Conservation (phyloP, 2,797 vertebrate species). For the Micropoecilia bifurca region DNA sequence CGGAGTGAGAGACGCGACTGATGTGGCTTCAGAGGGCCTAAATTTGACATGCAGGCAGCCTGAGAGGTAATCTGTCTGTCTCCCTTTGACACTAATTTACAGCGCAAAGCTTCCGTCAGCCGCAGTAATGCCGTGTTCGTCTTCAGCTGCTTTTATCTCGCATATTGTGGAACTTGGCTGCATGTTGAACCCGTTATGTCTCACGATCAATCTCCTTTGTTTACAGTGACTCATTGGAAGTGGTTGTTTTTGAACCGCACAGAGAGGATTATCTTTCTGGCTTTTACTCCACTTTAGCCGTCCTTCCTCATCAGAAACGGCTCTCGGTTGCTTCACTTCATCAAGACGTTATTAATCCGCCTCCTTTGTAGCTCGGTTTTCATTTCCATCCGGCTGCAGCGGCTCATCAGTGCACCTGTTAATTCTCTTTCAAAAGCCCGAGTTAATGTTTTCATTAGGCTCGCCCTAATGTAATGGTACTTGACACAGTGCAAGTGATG, state of each 20-base stretch:
- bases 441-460: conserved; percentile 74
- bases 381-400: conserved; percentile 11
- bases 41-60: conserved; percentile 57
- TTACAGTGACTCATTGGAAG: neutral
- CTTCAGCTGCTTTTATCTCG: conserved; percentile 19
- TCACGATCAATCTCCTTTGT: conserved; percentile 11
- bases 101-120: conserved; percentile 54
- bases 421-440: conserved; percentile 62
- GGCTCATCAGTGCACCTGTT: conserved; percentile 65
- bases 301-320: neutral
- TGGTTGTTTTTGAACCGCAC: conserved; percentile 1
- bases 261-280: neutral
- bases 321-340: conserved; percentile 11
- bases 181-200: conserved; percentile 5
- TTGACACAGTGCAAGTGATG: conserved; percentile 78
- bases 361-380: conserved; percentile 40
- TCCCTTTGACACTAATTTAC: conserved; percentile 64
- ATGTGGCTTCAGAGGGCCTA: conserved; percentile 50
- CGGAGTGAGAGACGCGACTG: conserved; percentile 38
- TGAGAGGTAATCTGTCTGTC: conserved; percentile 66
- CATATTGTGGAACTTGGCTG: conserved; percentile 12
- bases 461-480: conserved; percentile 58
- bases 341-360: conserved; percentile 27
- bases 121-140: conserved; percentile 42
- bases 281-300: neutral